A percentile compares a stretch with the other conserved stretches of the same genome.
Conservation (phyloP, 1,140 invertebrate species). For the Eriocheir sinensis region DNA sequence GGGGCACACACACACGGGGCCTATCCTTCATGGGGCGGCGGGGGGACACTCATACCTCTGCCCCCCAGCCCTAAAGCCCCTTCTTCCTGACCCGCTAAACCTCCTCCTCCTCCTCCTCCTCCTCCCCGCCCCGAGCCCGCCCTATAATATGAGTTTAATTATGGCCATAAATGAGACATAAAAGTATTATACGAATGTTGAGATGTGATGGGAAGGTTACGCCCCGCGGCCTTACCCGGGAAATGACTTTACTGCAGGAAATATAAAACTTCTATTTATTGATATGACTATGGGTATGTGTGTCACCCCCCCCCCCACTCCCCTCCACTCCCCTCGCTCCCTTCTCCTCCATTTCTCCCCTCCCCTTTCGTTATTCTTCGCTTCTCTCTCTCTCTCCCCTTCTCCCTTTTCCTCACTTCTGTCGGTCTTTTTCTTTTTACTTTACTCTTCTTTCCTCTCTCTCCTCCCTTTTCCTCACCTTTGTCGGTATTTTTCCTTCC, state of each 20-base stretch:
- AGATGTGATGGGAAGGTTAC: slow-evolving; percentile 59
- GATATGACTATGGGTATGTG: slow-evolving; percentile 66
- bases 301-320: neutral
- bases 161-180: slow-evolving; percentile 74
- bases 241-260: slow-evolving; percentile 74
- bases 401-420: neutral
- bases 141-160: slow-evolving; percentile 76
- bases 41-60: neutral
- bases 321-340: neutral
- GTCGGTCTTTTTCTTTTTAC: neutral
- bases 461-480: neutral
- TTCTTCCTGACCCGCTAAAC: neutral
- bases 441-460: neutral
- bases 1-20: too few relatives aligned
- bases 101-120: neutral
- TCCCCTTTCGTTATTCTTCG: neutral
- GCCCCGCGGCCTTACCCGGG: slow-evolving; percentile 42
- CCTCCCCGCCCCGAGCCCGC: neutral
- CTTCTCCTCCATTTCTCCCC: neutral
- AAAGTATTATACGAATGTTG: slow-evolving; percentile 71
- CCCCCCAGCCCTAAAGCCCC: neutral
- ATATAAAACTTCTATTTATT: slow-evolving; percentile 74
- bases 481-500: neutral
- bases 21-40: slow-evolving; percentile 42
- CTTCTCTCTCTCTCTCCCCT: neutral